These are phyloP conservation scores for Ciconia stormi DNA, from an alignment of 2,113 vertebrate species.

Conservation along the genomic window DNA sequence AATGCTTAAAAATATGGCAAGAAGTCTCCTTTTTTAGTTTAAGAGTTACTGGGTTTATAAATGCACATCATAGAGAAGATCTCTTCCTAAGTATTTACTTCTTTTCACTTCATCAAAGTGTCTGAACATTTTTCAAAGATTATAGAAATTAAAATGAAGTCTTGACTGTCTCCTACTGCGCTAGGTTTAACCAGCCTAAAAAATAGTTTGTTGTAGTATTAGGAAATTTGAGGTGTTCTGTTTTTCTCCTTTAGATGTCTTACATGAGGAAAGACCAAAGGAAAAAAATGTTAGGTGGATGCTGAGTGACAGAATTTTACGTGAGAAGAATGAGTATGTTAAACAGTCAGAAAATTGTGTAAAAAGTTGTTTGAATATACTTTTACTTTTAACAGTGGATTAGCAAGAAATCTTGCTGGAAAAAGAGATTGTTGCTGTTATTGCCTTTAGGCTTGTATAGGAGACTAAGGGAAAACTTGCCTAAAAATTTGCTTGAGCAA, in stretches of 20 bases:
- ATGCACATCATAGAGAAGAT: background rate
- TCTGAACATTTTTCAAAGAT: background rate
- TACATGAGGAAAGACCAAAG: background rate
- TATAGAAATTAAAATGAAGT: background rate
- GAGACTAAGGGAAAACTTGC: background rate
- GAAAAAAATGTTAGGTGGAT: background rate
- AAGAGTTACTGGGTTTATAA: background rate
- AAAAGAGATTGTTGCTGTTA: background rate
- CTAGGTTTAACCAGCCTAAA: background rate
- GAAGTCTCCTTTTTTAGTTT: background rate
- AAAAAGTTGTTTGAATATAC: background rate
- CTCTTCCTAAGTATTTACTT: background rate
- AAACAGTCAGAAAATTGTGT: background rate
- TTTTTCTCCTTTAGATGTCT: background rate
- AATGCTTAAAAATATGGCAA: background rate
- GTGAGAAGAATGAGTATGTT: background rate
- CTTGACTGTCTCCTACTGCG: background rate
- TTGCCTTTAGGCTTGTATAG: background rate
- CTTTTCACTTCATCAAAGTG: background rate
- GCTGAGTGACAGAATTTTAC: background rate
- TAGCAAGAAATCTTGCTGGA: background rate
- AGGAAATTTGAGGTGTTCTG: background rate
- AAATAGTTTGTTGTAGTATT: background rate
- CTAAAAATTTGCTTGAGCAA: background rate
- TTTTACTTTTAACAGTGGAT: background rate